Evolutionary conservation across 1,140 invertebrate species (phyloP).

Genomic region (Drosophila kurseongensis): DNA sequence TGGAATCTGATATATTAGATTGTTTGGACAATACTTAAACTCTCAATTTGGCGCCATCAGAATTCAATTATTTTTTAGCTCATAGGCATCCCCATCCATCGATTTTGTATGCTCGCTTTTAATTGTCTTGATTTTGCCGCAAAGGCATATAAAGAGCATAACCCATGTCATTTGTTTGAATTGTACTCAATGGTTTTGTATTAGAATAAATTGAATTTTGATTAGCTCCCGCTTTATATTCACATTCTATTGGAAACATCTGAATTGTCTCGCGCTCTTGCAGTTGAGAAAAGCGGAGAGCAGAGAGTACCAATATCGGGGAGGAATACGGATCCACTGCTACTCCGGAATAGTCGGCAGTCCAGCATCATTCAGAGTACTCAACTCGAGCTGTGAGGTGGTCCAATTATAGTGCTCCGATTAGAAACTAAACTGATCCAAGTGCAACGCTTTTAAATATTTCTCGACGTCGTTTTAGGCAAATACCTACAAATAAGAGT

Average conservation of each 20-base stretch:
- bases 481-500: not conserved
- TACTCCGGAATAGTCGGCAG: slow-evolving; percentile 23
- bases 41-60: slow-evolving; percentile 10
- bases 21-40: not conserved
- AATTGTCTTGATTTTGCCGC: slow-evolving; percentile 63
- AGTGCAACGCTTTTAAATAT: slow-evolving; percentile 1
- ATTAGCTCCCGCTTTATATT: slow-evolving; percentile 63
- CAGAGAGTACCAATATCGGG: slow-evolving; percentile 19
- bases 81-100: slow-evolving; percentile 87
- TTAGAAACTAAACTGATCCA: slow-evolving; percentile 8
- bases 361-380: slow-evolving; percentile 60
- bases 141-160: slow-evolving; percentile 18
- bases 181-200: slow-evolving; percentile 70
- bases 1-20: not conserved
- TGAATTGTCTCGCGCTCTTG: slow-evolving; percentile 17
- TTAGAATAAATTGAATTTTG: slow-evolving; percentile 78
- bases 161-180: slow-evolving; percentile 46
- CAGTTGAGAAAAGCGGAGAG: slow-evolving; percentile 23
- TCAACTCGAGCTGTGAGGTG: slow-evolving; percentile 69
- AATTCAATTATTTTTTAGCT: slow-evolving; percentile 18
- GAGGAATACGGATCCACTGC: slow-evolving; percentile 26
- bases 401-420: slow-evolving; percentile 20
- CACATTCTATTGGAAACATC: slow-evolving; percentile 65
- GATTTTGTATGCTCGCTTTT: slow-evolving; percentile 23
- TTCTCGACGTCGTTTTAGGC: not conserved